Base-by-base conservation (phyloP, 2,113 vertebrate species). In the Haemorhous mexicanus region DNA sequence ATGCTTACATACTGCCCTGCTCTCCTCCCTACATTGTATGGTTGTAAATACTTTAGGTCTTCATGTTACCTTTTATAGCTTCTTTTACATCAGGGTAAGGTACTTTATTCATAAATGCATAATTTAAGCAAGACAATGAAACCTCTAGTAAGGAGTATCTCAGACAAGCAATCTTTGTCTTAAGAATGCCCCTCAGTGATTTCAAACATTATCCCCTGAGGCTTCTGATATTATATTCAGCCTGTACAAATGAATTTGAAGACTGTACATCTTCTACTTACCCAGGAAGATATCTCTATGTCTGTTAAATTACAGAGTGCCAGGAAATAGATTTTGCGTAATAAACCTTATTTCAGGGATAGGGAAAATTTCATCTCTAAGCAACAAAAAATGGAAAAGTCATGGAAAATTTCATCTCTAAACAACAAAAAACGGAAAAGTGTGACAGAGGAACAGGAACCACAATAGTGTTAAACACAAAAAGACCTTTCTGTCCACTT, bases 61-160 rank as follows among this genome's bases (percentile, higher is more conserved):
- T 79, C 73, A 69, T 16, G 12, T 59, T 39, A 66, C 39, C 90
- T 93, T 43, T 80, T 77, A 76, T 68, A 75, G 52, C n/a, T 94
- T 63, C 79, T 94, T 95, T 95, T 72, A 91, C 80, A 96, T 94
- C 73, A 95, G 77, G 49, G 66, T 74, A 74, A 93, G 74, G 62
- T 75, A 75, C 20, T 84, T 87, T 84, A 63, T 55, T 58, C 66
- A 78, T 59, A 87, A 62, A 89, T 90, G 86, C 41, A 72, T 95
- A 95, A 98, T 97, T 95, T 82, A 96, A 78, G 84, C 20, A 86
- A 79, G 66, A 55, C 43, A 67, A 26, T 53, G 68, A 96, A 96
- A 84, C 16, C 8, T 70, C 58, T 43, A 46, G 43, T 46, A 87
- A 87, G 46, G 37, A 84, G 6, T 61, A 53, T 47, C 47, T 94